Evolutionary conservation across 2,888 invertebrate species (phyloP).

Genomic region (Nasonia oneida): DNA sequence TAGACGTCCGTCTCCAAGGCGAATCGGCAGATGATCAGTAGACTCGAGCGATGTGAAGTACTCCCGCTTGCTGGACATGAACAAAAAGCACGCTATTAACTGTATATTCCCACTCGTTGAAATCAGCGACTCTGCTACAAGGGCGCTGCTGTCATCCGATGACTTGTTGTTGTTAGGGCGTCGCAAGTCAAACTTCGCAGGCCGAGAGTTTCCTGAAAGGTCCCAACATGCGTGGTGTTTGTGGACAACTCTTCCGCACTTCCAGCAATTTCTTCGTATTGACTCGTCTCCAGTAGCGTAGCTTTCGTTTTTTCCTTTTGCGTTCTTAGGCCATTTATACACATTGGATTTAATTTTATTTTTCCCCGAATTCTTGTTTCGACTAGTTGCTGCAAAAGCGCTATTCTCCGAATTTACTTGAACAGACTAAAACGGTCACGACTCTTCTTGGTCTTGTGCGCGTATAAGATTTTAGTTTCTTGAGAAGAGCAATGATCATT

Average conservation of each 20-base stretch:
- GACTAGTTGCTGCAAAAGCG: neutral
- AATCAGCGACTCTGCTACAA: constrained; percentile 54
- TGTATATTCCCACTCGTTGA: constrained; percentile 28
- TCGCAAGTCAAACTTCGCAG: neutral
- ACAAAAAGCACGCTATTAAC: too few relatives aligned
- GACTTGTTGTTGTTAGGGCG: neutral
- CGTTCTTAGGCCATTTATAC: too few relatives aligned
- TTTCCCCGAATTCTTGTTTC: neutral
- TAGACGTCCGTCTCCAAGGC: constrained; percentile 33
- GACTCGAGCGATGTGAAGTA: constrained; percentile 59
- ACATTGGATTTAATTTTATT: too few relatives aligned
- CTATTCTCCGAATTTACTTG: constrained; percentile 34
- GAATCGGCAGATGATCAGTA: constrained; percentile 47
- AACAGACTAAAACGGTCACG: neutral
- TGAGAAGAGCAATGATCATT: too few relatives aligned
- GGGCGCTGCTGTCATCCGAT: neutral
- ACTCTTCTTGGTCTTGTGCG: too few relatives aligned
- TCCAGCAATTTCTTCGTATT: constrained; percentile 23
- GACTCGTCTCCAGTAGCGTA: neutral
- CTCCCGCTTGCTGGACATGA: constrained; percentile 57
- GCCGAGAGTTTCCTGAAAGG: neutral
- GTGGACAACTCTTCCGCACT: constrained; percentile 31
- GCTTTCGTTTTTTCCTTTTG: too few relatives aligned
- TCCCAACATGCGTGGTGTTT: neutral
- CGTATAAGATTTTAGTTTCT: too few relatives aligned